phyloP scores from a whole-genome alignment of 2,888 invertebrate genomes.

The Cephus sareptanus region DNA sequence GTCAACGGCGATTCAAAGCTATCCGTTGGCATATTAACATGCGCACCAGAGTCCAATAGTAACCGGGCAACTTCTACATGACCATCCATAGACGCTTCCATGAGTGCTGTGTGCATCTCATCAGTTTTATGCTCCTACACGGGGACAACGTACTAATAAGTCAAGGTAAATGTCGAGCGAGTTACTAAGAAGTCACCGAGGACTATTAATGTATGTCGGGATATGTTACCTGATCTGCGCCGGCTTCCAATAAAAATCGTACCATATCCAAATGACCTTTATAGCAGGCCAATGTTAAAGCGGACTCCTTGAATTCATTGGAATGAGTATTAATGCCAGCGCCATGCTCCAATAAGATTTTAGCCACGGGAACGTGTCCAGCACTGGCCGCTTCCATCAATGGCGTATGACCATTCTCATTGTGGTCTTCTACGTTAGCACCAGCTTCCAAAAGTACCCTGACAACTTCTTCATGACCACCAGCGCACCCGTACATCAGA shows the following conservation, averaged over 20 bases:
- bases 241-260: conserved; percentile 92
- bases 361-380: conserved; percentile 93
- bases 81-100: conserved; percentile 99
- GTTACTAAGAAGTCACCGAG: neutral
- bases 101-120: conserved; percentile 99
- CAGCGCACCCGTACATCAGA: conserved; percentile 96
- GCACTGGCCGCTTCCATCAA: conserved; percentile 99
- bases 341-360: conserved; percentile 90
- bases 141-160: neutral
- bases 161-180: conserved; percentile 6
- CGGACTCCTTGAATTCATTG: conserved; percentile 99
- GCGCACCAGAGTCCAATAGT: conserved; percentile 95
- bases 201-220: neutral
- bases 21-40: conserved; percentile 99
- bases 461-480: conserved; percentile 94
- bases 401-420: conserved; percentile 99
- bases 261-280: conserved; percentile 98
- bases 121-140: conserved; percentile 96
- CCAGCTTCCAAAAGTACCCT: conserved; percentile 88
- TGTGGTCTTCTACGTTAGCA: conserved; percentile 97
- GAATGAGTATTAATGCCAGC: conserved; percentile 99
- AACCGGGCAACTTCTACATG: conserved; percentile 97
- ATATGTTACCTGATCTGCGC: conserved; percentile 79
- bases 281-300: conserved; percentile 94
- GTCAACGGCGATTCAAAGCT: conserved; percentile 99